Conservation (phyloP, 1,140 invertebrate species). For the Cydia strobilella region DNA sequence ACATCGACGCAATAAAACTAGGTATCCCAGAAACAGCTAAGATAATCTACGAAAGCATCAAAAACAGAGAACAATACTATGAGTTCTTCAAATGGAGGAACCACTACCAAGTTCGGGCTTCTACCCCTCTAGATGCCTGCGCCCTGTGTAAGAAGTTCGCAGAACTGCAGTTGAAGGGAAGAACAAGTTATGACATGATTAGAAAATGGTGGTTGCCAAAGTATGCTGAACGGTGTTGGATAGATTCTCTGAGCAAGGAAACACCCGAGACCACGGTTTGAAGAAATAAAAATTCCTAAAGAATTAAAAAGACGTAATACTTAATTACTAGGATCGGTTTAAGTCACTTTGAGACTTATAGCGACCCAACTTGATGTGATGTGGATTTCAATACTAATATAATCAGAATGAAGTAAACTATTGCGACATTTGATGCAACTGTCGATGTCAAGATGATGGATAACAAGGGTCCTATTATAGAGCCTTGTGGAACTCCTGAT, state of each 20-base stretch:
- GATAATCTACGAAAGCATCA: conserved; percentile 50
- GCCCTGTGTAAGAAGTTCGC: conserved; percentile 50
- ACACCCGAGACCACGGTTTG: too few relatives aligned
- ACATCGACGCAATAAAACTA: conserved; percentile 46
- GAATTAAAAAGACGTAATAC: too few relatives aligned
- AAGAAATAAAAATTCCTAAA: not conserved
- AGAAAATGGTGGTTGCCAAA: conserved; percentile 59
- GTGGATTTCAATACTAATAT: too few relatives aligned
- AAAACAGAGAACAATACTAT: conserved; percentile 49
- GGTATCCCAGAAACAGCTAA: conserved; percentile 40
- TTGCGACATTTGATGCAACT: too few relatives aligned
- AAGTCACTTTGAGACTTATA: too few relatives aligned
- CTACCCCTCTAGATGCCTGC: conserved; percentile 47
- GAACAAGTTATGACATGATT: conserved; percentile 39
- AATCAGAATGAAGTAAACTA: too few relatives aligned
- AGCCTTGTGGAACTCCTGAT: too few relatives aligned
- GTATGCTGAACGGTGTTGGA: conserved; percentile 44
- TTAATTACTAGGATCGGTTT: too few relatives aligned
- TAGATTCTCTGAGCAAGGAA: conserved; percentile 8
- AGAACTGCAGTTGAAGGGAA: conserved; percentile 42
- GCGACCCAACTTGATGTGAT: too few relatives aligned
- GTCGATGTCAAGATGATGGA: too few relatives aligned
- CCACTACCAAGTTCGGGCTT: conserved; percentile 51
- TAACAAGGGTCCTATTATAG: too few relatives aligned
- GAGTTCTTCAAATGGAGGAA: conserved; percentile 61